Evolutionary conservation across 1,140 invertebrate genomes (phyloP), one percentile per base, ranked within the genome.

Genomic region (Copidosoma floridanum): DNA sequence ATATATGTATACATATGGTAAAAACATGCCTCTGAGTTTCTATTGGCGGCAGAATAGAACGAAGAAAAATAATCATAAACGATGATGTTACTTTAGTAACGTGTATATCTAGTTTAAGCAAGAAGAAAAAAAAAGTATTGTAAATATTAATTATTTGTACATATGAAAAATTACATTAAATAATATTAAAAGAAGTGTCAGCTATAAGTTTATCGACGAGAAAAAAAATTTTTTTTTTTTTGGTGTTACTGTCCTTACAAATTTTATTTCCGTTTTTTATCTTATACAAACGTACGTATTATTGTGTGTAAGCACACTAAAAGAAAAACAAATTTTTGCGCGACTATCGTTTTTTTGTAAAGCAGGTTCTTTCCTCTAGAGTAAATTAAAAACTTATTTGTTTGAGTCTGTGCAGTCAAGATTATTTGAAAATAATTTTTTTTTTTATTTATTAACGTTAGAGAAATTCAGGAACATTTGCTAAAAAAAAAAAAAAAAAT

Each of bases 101-200:
- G 52, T 61, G 44, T 61, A n/a, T n/a, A 61, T 47, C 58, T 61
- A 61, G 52, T 61, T 61, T 61, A 55, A 61, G 52, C 44, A 61
- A n/a, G n/a, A n/a, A n/a, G n/a, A n/a, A n/a, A n/a, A n/a, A n/a
- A n/a, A 61, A 61, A 61, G 21, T 52, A 62, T 62, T 62, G 60
- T 62, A 62, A 56, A 62, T 62, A 62, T 62, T 62, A 56, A 62
- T 62, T 62, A 63, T 57, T 63, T 63, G 61, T 63, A 63, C 61
- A 63, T 63, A 63, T 57, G 47, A 63, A 57, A 24, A 52, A 62
- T 62, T 62, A 63, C 55, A 57, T 57, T n/a, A 57, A 63, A 57
- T 63, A 53, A 63, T 63, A 63, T 63, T 57, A 53, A 57, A 50
- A 63, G n/a, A 63, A 56, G 52, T 62, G 61, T 57, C 61, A 57